A percentile compares a stretch with the other conserved stretches of the same genome.
These are phyloP conservation scores for Lycophotia porphyrea DNA, from an alignment of 2,888 invertebrate species.

Conservation along the genomic window DNA sequence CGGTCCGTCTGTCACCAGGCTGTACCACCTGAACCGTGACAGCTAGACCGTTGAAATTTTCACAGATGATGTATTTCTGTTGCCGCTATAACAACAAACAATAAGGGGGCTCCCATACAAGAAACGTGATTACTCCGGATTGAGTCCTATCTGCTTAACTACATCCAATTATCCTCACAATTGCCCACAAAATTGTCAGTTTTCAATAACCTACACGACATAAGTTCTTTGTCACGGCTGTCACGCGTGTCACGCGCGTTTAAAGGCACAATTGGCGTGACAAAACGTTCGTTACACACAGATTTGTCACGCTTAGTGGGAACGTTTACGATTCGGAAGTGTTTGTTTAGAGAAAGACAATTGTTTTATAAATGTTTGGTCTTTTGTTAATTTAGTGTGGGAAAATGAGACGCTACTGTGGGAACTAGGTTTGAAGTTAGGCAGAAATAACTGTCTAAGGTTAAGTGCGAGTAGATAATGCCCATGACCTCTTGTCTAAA, in stretches of 20 bases:
- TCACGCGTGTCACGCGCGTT: slow-evolving; percentile 51
- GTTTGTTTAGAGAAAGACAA: slow-evolving; percentile 41
- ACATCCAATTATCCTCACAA: slow-evolving; percentile 25
- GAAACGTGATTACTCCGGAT: no score
- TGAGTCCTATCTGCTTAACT: no score
- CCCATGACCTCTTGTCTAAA: background rate
- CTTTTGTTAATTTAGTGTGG: slow-evolving; percentile 35
- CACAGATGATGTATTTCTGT: no score
- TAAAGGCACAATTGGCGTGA: slow-evolving; percentile 44
- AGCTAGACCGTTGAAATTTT: no score
- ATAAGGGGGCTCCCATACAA: no score
- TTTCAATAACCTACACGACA: slow-evolving; percentile 22
- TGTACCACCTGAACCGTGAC: no score
- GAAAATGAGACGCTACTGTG: slow-evolving; percentile 25
- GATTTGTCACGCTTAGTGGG: slow-evolving; percentile 34
- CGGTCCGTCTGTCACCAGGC: no score
- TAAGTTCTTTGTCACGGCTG: slow-evolving; percentile 22
- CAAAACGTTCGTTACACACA: slow-evolving; percentile 13
- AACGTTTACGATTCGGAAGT: slow-evolving; percentile 22
- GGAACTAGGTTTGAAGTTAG: background rate
- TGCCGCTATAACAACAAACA: no score
- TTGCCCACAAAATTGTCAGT: slow-evolving; percentile 10
- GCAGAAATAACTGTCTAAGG: background rate
- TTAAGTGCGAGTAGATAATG: background rate
- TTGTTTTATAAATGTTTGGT: slow-evolving; percentile 31